phyloP scores from a whole-genome alignment of 2,888 invertebrate genomes.

The Acanthacorydalis orientalis region DNA sequence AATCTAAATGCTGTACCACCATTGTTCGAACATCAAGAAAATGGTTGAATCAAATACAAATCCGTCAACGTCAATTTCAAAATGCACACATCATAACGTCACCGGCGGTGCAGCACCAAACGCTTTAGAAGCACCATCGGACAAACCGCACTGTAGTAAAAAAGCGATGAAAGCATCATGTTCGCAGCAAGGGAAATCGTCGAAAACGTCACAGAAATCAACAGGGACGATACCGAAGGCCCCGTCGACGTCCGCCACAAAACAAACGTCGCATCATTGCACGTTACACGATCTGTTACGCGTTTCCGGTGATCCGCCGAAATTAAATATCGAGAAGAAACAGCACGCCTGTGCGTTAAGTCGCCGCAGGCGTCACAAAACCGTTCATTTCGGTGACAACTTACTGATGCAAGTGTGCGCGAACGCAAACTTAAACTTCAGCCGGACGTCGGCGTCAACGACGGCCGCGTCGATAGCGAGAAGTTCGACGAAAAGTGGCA shows the following conservation, averaged over 20 bases:
- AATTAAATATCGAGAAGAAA: constrained; percentile 19
- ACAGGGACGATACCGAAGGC: constrained; percentile 18
- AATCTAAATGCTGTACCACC: constrained; percentile 7
- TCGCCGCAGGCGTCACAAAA: constrained; percentile 56
- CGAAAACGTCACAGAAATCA: constrained; percentile 2
- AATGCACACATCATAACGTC: not conserved
- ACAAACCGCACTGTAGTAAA: constrained; percentile 3
- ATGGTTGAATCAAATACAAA: constrained; percentile 27
- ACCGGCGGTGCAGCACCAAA: not conserved
- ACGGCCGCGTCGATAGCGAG: constrained; percentile 13
- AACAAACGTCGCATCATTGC: not conserved
- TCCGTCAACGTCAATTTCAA: constrained; percentile 1
- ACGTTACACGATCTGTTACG: constrained; percentile 11
- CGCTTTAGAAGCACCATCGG: not conserved
- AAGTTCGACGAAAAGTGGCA: constrained; percentile 15
- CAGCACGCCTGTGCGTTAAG: constrained; percentile 35
- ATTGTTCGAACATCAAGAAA: constrained; percentile 11
- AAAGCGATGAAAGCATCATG: not conserved
- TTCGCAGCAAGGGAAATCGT: not conserved
- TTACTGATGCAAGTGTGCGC: constrained; percentile 56
- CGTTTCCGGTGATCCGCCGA: constrained; percentile 21
- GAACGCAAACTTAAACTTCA: constrained; percentile 39
- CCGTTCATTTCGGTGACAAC: constrained; percentile 64
- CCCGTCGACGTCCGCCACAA: constrained; percentile 18
- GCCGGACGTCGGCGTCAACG: constrained; percentile 10